Evolutionary conservation across 2,113 vertebrate genomes (phyloP).

Genomic region (Chaetodon trifascialis): DNA sequence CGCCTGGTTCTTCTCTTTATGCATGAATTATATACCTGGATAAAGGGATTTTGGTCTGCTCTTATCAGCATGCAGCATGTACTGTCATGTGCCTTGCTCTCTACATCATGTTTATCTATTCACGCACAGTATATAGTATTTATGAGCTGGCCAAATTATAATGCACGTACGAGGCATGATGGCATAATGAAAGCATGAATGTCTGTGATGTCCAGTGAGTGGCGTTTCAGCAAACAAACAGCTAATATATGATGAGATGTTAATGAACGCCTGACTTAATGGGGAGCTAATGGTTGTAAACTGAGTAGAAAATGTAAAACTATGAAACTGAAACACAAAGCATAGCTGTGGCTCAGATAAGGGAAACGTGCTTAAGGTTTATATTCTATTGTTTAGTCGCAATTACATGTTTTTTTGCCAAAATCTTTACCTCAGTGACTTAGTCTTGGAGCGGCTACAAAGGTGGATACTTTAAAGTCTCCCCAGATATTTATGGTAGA

Average conservation of each 20-base stretch:
- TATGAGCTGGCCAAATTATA: constrained; percentile 16
- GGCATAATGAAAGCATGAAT: not conserved
- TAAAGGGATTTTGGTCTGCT: constrained; percentile 29
- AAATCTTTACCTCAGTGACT: not conserved
- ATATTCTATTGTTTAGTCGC: constrained; percentile 12
- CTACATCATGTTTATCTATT: constrained; percentile 5
- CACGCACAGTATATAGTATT: not conserved
- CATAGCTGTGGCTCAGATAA: not conserved
- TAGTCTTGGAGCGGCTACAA: not conserved
- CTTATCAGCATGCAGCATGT: constrained; percentile 40
- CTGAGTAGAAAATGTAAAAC: constrained; percentile 20
- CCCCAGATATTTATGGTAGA: not conserved
- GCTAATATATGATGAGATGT: not conserved
- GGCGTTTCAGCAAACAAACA: constrained; percentile 3
- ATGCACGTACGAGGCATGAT: not conserved
- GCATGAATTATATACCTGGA: constrained; percentile 29
- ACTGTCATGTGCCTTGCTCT: constrained; percentile 6
- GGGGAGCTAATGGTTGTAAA: constrained; percentile 11
- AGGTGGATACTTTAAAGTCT: not conserved
- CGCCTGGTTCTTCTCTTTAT: constrained; percentile 21
- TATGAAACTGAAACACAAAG: not conserved
- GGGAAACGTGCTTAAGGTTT: constrained; percentile 17
- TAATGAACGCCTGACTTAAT: constrained; percentile 1
- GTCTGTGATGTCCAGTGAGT: not conserved
- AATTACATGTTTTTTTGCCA: not conserved